Evolutionary conservation across 2,888 invertebrate species (phyloP).

Genomic region (Melinaea menophilus): DNA sequence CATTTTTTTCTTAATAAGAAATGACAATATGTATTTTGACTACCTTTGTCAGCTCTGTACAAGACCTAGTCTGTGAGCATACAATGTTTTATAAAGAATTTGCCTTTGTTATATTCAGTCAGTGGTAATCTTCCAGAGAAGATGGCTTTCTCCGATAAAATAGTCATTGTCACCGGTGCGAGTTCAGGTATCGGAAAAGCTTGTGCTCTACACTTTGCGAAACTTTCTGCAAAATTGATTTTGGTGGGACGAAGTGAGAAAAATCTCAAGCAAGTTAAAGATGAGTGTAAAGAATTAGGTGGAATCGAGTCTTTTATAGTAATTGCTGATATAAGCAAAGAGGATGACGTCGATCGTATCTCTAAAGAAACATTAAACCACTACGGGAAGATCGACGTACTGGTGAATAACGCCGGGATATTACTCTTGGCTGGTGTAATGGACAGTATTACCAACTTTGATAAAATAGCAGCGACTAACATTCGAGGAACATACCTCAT

Average conservation of each 20-base stretch:
- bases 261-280: constrained; percentile 49
- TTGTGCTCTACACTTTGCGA: constrained; percentile 55
- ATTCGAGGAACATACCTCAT: constrained; percentile 54
- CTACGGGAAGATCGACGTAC: constrained; percentile 51
- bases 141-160: constrained; percentile 61
- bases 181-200: constrained; percentile 65
- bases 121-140: constrained; percentile 37
- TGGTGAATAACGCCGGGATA: constrained; percentile 62
- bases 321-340: constrained; percentile 53
- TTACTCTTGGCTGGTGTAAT: constrained; percentile 40
- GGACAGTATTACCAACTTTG: constrained; percentile 47
- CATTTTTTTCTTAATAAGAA: too few relatives aligned
- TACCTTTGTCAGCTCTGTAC: constrained; percentile 10
- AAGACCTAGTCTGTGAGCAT: constrained; percentile 19
- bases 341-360: constrained; percentile 50
- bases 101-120: constrained; percentile 30
- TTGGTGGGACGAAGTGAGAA: constrained; percentile 55
- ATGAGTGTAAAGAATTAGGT: constrained; percentile 46
- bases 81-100: constrained; percentile 18
- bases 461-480: constrained; percentile 55
- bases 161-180: constrained; percentile 62
- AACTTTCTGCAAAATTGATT: constrained; percentile 47
- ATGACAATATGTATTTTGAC: too few relatives aligned
- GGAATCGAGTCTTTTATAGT: constrained; percentile 48
- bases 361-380: constrained; percentile 48